Conservation (phyloP, 2,888 invertebrate species). For the Bimastos eiseni region DNA sequence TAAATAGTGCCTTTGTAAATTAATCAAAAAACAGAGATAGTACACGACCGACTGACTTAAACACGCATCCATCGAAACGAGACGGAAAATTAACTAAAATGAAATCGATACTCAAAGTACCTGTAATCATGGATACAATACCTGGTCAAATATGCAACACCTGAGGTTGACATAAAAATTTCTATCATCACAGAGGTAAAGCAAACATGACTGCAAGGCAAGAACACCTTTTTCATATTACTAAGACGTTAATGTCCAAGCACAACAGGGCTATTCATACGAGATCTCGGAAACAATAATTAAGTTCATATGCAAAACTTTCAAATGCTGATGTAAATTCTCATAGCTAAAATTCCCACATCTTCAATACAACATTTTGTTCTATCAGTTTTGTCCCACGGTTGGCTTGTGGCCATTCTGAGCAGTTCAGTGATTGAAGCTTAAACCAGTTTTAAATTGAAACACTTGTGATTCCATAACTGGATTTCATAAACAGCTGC, state of each 20-base stretch:
- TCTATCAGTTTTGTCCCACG: neutral
- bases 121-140: neutral
- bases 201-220: slow-evolving; percentile 4
- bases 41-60: neutral
- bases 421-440: neutral
- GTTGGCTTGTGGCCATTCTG: neutral
- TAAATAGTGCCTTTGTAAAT: neutral
- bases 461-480: neutral
- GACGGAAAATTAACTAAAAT: neutral
- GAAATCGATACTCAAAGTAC: neutral
- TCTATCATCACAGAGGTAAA: neutral
- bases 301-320: neutral
- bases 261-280: neutral
- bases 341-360: neutral
- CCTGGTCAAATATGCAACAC: neutral
- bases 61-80: neutral
- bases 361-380: neutral
- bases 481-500: neutral
- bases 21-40: neutral
- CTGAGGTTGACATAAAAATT: neutral
- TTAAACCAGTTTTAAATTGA: neutral
- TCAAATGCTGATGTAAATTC: neutral
- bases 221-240: neutral
- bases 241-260: neutral
- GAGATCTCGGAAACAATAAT: neutral